Percentiles rank a stretch among this genome's conserved stretches.
phyloP scores from a whole-genome alignment of 1,140 invertebrate species.

The Geopemphigus sp. region DNA sequence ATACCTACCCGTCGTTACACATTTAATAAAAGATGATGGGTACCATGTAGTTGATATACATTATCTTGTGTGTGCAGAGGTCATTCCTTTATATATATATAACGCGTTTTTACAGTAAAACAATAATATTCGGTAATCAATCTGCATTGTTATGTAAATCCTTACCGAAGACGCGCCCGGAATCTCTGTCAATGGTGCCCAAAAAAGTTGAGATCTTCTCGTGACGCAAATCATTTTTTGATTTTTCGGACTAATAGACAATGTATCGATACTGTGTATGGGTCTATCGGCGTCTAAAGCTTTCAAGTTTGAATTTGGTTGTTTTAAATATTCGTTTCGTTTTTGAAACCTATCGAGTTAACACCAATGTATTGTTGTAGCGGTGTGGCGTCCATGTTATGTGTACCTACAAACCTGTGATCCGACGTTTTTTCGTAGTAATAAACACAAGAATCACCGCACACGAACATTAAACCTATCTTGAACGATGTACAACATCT shows the following conservation, averaged over 20 bases:
- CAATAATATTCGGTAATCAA: no score
- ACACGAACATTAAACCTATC: slow-evolving; percentile 24
- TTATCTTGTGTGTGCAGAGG: no score
- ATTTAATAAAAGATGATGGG: no score
- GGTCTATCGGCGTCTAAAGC: slow-evolving; percentile 27
- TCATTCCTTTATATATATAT: no score
- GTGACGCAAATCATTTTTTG: slow-evolving; percentile 63
- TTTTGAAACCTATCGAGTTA: slow-evolving; percentile 2
- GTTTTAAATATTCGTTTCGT: slow-evolving; percentile 26
- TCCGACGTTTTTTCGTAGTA: slow-evolving; percentile 36
- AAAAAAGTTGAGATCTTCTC: slow-evolving; percentile 65
- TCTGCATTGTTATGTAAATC: background rate
- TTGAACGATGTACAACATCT: slow-evolving; percentile 32
- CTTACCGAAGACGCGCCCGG: background rate
- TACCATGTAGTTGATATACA: no score
- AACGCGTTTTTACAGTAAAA: no score
- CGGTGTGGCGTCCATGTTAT: background rate
- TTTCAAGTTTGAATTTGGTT: background rate
- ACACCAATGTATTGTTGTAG: background rate
- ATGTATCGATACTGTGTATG: slow-evolving; percentile 51
- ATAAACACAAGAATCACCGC: slow-evolving; percentile 17
- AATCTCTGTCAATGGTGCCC: slow-evolving; percentile 52
- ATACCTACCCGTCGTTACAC: no score
- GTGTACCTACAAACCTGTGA: background rate
- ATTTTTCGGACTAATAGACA: slow-evolving; percentile 60